Percentiles rank a stretch among this genome's conserved stretches.
These are phyloP conservation scores for Calonectris borealis DNA, from an alignment of 2,113 vertebrate species.

Conservation along the genomic window DNA sequence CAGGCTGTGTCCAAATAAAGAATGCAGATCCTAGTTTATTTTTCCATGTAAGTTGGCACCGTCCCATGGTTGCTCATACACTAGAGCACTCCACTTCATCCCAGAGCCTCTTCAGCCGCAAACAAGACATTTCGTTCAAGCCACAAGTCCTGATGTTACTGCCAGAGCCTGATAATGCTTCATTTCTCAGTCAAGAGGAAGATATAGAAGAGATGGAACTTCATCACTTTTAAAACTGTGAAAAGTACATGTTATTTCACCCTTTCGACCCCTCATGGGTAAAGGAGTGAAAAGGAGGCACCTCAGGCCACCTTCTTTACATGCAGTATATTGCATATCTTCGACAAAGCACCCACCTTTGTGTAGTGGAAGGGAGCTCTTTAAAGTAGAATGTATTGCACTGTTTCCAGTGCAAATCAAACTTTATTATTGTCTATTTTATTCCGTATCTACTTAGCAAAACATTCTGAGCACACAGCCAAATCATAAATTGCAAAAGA, in stretches of 20 bases:
- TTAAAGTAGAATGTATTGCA: neutral
- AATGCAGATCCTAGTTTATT: neutral
- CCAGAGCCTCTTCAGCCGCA: neutral
- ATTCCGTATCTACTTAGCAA: neutral
- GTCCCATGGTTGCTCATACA: accelerated
- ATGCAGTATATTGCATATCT: neutral
- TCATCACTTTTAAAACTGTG: neutral
- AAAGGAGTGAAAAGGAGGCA: neutral
- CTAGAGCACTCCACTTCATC: neutral
- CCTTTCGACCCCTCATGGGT: neutral
- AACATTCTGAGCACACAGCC: neutral
- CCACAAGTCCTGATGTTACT: neutral
- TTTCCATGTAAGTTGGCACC: neutral
- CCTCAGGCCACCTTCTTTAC: neutral
- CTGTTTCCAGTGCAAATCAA: neutral
- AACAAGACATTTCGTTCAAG: neutral
- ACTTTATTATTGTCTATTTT: neutral
- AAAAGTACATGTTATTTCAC: neutral
- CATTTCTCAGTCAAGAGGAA: neutral
- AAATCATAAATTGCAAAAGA: neutral
- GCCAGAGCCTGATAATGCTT: neutral
- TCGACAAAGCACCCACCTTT: neutral
- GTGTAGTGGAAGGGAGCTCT: neutral
- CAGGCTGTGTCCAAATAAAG: neutral
- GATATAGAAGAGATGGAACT: neutral